phyloP scores from a whole-genome alignment of 2,113 vertebrate genomes.

The Sarotherodon lohbergeri region DNA sequence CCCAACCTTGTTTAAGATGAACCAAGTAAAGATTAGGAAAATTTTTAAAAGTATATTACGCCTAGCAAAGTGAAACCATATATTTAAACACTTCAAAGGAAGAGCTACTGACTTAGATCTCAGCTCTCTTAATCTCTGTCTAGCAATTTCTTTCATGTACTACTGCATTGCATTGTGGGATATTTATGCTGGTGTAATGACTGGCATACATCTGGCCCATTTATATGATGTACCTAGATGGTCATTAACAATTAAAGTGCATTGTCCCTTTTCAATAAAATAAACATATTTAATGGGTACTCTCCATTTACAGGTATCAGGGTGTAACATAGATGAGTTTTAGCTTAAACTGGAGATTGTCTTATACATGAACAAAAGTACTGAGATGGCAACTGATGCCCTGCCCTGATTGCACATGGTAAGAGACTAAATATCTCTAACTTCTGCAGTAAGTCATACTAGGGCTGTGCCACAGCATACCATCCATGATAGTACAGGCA shows the following conservation, averaged over 20 bases:
- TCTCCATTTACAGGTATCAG: not conserved
- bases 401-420: not conserved
- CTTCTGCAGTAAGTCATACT: not conserved
- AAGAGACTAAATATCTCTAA: not conserved
- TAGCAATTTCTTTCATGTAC: not conserved
- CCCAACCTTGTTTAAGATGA: not conserved
- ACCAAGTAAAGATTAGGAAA: not conserved
- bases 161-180: not conserved
- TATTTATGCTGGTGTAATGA: not conserved
- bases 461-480: not conserved
- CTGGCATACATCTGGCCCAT: not conserved
- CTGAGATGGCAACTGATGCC: not conserved
- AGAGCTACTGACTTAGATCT: not conserved
- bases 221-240: not conserved
- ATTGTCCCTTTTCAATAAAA: not conserved
- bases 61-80: not conserved
- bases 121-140: not conserved
- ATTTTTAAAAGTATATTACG: not conserved
- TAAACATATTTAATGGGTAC: not conserved
- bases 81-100: not conserved
- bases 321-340: not conserved
- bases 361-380: not conserved
- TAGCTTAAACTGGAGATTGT: not conserved
- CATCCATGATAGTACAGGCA: not conserved
- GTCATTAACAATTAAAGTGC: not conserved